phyloP scores from a whole-genome alignment of 2,888 invertebrate species.

The Tipula lateralis region DNA sequence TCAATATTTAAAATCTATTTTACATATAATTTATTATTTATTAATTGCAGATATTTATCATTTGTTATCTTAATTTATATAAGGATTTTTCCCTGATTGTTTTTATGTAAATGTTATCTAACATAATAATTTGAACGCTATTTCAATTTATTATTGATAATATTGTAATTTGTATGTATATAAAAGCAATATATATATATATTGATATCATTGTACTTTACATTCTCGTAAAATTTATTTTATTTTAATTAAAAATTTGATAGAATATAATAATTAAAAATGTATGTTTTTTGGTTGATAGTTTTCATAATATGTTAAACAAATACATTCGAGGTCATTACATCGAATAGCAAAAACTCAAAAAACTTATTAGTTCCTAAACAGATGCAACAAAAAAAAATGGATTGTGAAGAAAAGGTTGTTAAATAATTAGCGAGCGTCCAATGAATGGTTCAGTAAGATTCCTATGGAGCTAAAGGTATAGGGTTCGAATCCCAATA shows the following conservation, averaged over 20 bases:
- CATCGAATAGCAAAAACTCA: neutral
- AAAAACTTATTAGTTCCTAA: neutral
- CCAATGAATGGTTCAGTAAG: too few species aligned
- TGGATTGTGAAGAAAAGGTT: too few species aligned
- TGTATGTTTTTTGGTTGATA: neutral
- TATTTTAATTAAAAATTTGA: neutral
- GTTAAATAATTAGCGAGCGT: too few species aligned
- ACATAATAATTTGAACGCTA: constrained; percentile 13
- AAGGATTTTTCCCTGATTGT: constrained; percentile 9
- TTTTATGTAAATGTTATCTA: constrained; percentile 12
- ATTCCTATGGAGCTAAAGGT: too few species aligned
- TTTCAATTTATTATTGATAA: neutral
- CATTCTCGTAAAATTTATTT: neutral
- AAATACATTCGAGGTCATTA: too few species aligned
- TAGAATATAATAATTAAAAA: neutral
- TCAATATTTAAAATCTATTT: neutral
- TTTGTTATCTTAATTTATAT: neutral
- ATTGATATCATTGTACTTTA: neutral
- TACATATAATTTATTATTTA: neutral
- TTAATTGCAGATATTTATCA: neutral
- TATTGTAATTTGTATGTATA: neutral
- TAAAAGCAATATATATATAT: neutral
- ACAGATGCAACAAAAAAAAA: too few species aligned
- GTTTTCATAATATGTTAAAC: neutral
- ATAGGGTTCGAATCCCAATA: too few species aligned